These are phyloP conservation scores for Zeus faber DNA, from an alignment of 2,113 vertebrate species.

Conservation along the genomic window DNA sequence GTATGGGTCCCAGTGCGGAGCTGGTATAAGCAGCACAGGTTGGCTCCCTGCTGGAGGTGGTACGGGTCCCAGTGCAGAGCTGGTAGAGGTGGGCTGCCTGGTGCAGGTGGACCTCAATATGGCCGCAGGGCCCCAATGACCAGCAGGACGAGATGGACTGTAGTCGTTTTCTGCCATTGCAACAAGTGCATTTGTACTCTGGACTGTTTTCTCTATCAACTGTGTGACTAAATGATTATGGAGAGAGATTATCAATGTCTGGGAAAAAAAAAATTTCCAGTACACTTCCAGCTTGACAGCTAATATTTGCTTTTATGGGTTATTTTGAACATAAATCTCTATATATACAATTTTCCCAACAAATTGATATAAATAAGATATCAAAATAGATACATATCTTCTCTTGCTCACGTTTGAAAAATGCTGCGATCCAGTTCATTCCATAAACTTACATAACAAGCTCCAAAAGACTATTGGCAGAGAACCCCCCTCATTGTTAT, in stretches of 20 bases:
- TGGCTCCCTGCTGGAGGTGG: slow-evolving; percentile 25
- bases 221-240: slow-evolving; percentile 21
- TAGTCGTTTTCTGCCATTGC: slow-evolving; percentile 24
- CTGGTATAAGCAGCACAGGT: slow-evolving; percentile 25
- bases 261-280: no score
- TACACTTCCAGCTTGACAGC: no score
- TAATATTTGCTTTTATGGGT: no score
- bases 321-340: neutral
- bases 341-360: neutral
- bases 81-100: slow-evolving; percentile 4
- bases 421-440: no score
- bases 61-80: neutral
- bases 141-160: slow-evolving; percentile 29
- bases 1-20: neutral
- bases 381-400: neutral
- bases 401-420: no score
- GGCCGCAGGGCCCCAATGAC: neutral
- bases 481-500: neutral
- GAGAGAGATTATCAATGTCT: slow-evolving; percentile 27
- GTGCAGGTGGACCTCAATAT: neutral
- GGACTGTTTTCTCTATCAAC: slow-evolving; percentile 33
- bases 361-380: neutral
- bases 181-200: slow-evolving; percentile 31
- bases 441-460: neutral
- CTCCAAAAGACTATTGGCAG: neutral